Percentiles rank a stretch among this genome's conserved stretches.
phyloP scores from a whole-genome alignment of 2,888 invertebrate genomes.

The Agonopterix alstromeriana region DNA sequence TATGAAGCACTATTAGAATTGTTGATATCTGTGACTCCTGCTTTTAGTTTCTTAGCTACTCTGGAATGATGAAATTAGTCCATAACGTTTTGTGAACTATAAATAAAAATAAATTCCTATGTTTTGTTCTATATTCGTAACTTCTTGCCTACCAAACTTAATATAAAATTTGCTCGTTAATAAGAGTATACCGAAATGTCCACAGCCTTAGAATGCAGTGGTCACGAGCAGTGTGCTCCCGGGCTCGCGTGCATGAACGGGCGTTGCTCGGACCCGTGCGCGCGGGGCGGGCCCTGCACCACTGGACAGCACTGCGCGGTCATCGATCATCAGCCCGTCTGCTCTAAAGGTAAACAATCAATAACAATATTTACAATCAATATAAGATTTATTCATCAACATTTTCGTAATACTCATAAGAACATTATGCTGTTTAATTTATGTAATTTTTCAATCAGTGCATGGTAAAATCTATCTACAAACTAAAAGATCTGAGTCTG shows the following conservation, averaged over 20 bases:
- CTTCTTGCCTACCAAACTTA: too few species aligned
- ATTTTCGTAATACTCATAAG: too few species aligned
- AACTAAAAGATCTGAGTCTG: too few species aligned
- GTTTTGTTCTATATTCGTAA: too few species aligned
- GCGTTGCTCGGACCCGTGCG: constrained; percentile 89
- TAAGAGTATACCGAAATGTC: constrained; percentile 8
- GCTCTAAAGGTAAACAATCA: constrained; percentile 79
- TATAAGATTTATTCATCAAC: too few species aligned
- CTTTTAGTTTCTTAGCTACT: constrained; percentile 3
- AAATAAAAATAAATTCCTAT: too few species aligned
- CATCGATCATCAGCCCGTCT: constrained; percentile 88
- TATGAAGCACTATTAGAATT: constrained; percentile 5
- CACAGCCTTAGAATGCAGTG: constrained; percentile 87
- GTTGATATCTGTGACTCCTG: constrained; percentile 1
- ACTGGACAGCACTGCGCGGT: constrained; percentile 88
- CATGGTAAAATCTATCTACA: too few species aligned
- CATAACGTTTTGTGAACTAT: not conserved
- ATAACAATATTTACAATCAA: not conserved
- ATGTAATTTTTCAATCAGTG: too few species aligned
- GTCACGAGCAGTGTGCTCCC: constrained; percentile 86
- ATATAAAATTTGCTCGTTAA: too few species aligned
- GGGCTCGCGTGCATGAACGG: constrained; percentile 87
- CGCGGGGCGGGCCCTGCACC: constrained; percentile 83
- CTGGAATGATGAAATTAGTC: not conserved
- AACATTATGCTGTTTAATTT: too few species aligned